Evolutionary conservation across 2,797 vertebrate genomes (phyloP), one percentile per base, ranked within the genome.

Genomic region (Myotis findleyi): DNA sequence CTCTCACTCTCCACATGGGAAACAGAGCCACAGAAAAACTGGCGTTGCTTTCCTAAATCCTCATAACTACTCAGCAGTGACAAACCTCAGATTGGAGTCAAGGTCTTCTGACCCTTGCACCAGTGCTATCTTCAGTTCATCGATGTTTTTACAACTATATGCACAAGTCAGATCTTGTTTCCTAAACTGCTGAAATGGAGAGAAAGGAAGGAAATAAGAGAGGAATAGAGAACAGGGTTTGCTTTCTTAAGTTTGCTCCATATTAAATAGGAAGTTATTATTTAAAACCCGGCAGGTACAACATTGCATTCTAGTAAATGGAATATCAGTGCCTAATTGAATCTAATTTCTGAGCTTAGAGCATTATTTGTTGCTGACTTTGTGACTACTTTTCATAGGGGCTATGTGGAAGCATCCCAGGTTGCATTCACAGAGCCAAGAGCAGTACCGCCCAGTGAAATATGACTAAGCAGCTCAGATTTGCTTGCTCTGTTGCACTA

Each of bases 401-500:
- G 77, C 72, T 93, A 7, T 33, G 89, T 79, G 84, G 68, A 84
- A 71, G 51, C 77, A 73, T 87, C 77, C 12, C 51, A 89, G 84
- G 51, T 89, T 30, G 12, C 4, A 10, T 66, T 86, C 81, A 33
- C 69, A 91, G 86, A 91, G 71, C 71, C 79, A 92, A 75, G 89
- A 95, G 76, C 36, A 23, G 38, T 90, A 57, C 69, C 47, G 83
- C 41, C 38, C 91, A 73, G 89, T 71, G 87, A 95, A 93, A 75
- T 94, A 82, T 92, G 94, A 92, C 92, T 95, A 96, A 97, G 93
- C 92, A 95, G 55, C 89, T 97, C 76, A 36, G 51, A 86, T 92
- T 90, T 62, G 85, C 90, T 90, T 89, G 88, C 85, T 96, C 82
- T 23, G 73, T 71, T 2, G 2, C 86, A 72, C 77, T 53, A 16